These are phyloP conservation scores for Liposcelis brunnea DNA, from an alignment of 2,888 invertebrate genomes.

Conservation along the genomic window DNA sequence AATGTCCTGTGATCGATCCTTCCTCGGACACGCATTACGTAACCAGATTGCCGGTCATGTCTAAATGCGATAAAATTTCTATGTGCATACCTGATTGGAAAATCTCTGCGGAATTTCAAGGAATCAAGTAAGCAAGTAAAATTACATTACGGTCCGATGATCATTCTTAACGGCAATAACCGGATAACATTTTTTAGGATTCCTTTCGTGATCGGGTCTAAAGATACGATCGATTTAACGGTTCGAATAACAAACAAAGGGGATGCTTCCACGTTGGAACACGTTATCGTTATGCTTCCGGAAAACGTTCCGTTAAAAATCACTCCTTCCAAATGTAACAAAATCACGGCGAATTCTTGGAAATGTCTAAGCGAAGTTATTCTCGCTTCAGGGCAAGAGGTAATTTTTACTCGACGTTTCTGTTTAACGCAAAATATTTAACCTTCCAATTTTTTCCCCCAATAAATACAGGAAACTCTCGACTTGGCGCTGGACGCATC, in stretches of 20 bases:
- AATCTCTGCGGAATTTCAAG: neutral
- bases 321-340: conserved; percentile 14
- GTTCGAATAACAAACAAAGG: conserved; percentile 22
- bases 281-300: conserved; percentile 19
- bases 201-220: conserved; percentile 21
- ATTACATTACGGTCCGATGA: neutral
- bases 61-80: neutral
- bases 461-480: neutral
- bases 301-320: conserved; percentile 17
- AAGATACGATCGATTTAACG: conserved; percentile 18
- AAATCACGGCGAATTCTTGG: neutral
- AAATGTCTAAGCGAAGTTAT: neutral
- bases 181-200: conserved; percentile 14
- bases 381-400: neutral
- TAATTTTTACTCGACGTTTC: neutral
- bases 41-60: neutral
- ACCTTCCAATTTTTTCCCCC: neutral
- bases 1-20: conserved; percentile 16
- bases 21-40: conserved; percentile 12
- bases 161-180: neutral
- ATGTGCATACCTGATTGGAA: conserved; percentile 6
- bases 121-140: no score
- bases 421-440: neutral
- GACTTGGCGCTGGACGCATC: neutral
- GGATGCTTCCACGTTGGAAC: conserved; percentile 24